These are phyloP conservation scores for Microtus pennsylvanicus DNA, from an alignment of 2,113 vertebrate genomes.

Conservation along the genomic window DNA sequence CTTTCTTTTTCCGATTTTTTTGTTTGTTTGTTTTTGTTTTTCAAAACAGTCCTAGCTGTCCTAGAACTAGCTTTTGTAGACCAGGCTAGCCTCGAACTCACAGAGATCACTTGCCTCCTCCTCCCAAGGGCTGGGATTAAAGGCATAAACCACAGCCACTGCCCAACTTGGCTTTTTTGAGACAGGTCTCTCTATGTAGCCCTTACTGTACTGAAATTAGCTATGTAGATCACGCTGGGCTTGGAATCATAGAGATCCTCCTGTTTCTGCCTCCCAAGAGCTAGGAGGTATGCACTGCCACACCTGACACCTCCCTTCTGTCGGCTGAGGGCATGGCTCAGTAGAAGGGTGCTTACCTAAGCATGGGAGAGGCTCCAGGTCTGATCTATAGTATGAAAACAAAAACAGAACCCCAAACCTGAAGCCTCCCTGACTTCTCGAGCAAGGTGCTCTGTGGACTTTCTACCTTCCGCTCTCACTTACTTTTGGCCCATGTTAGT, in stretches of 20 bases:
- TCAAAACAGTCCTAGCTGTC: too few species aligned
- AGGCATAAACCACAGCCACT: too few species aligned
- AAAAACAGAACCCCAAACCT: not conserved
- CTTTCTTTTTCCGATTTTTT: not conserved
- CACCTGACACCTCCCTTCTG: not conserved
- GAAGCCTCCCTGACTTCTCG: not conserved
- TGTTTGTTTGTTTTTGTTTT: too few species aligned
- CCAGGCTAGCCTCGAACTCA: too few species aligned
- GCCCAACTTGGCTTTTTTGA: not conserved
- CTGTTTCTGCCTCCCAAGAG: not conserved
- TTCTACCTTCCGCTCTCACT: not conserved
- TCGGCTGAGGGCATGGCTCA: not conserved
- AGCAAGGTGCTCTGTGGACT: not conserved
- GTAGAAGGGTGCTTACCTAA: not conserved
- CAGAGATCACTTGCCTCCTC: too few species aligned
- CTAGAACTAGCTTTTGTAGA: too few species aligned
- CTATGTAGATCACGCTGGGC: not conserved
- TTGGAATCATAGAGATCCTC: not conserved
- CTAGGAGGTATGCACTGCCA: not conserved
- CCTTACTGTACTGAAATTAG: not conserved
- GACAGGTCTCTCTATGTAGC: not conserved
- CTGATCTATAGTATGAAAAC: not conserved
- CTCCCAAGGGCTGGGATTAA: too few species aligned
- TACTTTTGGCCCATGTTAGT: not conserved
- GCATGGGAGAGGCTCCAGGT: not conserved